Conservation (phyloP, 1,140 invertebrate species). For the Drosophila tristis region DNA sequence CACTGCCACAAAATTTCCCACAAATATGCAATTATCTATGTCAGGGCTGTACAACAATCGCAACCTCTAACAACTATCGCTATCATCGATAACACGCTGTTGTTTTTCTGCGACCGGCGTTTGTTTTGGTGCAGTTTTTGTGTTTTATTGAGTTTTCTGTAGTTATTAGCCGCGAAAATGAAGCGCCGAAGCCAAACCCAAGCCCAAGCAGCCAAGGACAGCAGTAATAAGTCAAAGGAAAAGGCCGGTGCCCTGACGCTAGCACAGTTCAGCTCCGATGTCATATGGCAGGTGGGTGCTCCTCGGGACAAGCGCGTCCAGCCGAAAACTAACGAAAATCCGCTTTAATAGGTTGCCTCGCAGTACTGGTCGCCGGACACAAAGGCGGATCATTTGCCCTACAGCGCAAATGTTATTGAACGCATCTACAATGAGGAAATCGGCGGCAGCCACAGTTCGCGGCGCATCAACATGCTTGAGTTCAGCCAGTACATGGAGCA, state of each 20-base stretch:
- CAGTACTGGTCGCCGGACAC: slow-evolving; percentile 95
- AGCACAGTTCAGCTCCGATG: slow-evolving; percentile 91
- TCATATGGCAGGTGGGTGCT: slow-evolving; percentile 77
- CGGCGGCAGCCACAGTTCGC: slow-evolving; percentile 90
- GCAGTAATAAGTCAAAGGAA: slow-evolving; percentile 15
- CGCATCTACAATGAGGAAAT: slow-evolving; percentile 93
- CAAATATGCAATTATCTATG: no score
- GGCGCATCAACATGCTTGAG: slow-evolving; percentile 97
- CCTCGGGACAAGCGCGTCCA: slow-evolving; percentile 28
- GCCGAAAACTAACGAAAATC: neutral
- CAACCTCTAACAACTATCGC: no score
- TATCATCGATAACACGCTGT: slow-evolving; percentile 23
- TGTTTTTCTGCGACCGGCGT: slow-evolving; percentile 42
- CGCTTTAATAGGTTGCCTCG: slow-evolving; percentile 89
- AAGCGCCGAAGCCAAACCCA: slow-evolving; percentile 66
- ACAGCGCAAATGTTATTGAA: slow-evolving; percentile 90
- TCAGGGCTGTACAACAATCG: no score
- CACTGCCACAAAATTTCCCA: no score
- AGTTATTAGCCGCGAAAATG: slow-evolving; percentile 30
- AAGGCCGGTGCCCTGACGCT: slow-evolving; percentile 87
- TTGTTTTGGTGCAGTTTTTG: slow-evolving; percentile 55
- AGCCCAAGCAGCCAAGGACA: slow-evolving; percentile 12
- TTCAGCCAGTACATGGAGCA: slow-evolving; percentile 99
- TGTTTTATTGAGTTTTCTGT: slow-evolving; percentile 18
- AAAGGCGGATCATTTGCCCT: slow-evolving; percentile 87